Base-by-base conservation (phyloP, 2,113 vertebrate species). In the Vanacampus margaritifer region DNA sequence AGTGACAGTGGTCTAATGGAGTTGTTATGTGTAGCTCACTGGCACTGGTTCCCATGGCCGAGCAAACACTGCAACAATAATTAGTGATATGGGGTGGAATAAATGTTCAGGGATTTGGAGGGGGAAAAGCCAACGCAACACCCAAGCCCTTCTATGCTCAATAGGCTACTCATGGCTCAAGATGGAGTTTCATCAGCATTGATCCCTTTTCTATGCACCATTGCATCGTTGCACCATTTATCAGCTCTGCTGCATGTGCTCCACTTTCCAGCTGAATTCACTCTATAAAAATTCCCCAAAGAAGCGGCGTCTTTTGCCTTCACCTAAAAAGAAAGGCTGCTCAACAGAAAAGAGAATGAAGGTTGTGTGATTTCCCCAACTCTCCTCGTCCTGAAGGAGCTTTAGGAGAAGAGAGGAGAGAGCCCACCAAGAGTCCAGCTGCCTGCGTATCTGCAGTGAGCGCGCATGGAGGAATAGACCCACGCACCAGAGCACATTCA, bases 381-480 rank as follows among this genome's bases (percentile, higher is more conserved):
- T 78, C 72, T 71, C 14, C 32, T 64, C 78, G 75, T 77, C 63
- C 74, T 75, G 73, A 61, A 71, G 81, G 77, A 78, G 87, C 79
- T 84, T 71, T 86, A 83, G 87, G 3, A 84, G 86, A 84, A 88
- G 84, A 73, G 77, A 71, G 61, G 81, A 28, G 65, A 2, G 75
- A 81, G 75, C 46, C 28, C 73, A 80, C 79, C 78, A 67, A 61
- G 73, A 57, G 74, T 86, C 88, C 84, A 85, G 81, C 84, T 80
- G 84, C 85, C 75, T 59, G 64, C 65, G 78, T 83, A 84, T 88
- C 89, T 90, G 89, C 87, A 90, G 89, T 84, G 84, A 48, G 82
- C 83, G 82, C 88, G 75, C 88, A 58, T 69, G 71, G 74, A 79
- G 4, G 74, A 71, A 67, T 64, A 69, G 7, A 65, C 73, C 28